Evolutionary conservation across 2,888 invertebrate genomes (phyloP).

Genomic region (Ariolimax columbianus): DNA sequence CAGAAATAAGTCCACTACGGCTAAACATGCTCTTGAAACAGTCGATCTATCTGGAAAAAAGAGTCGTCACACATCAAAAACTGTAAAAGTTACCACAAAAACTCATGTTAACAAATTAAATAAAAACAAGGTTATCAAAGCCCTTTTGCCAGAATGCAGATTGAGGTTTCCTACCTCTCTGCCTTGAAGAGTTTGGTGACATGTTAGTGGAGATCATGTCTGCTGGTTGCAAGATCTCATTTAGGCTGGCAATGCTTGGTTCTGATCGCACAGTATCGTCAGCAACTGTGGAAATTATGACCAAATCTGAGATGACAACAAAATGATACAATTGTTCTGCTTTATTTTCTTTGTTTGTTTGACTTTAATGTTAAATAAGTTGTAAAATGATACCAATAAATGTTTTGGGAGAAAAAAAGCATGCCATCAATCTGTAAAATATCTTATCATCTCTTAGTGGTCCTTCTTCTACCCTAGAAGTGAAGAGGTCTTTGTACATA

Average conservation of each 20-base stretch:
- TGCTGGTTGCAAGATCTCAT: slow-evolving; percentile 55
- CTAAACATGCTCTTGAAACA: background rate
- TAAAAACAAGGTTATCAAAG: slow-evolving; percentile 62
- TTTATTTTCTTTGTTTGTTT: no score
- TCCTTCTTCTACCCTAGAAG: no score
- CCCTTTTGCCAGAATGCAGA: slow-evolving; percentile 65
- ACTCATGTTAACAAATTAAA: slow-evolving; percentile 47
- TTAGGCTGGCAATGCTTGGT: slow-evolving; percentile 58
- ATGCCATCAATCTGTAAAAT: no score
- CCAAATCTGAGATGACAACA: background rate
- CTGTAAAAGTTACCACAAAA: background rate
- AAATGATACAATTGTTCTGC: background rate
- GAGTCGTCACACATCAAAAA: no score
- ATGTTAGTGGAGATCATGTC: slow-evolving; percentile 56
- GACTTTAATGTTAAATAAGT: no score
- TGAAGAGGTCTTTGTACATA: no score
- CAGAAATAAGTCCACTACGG: background rate
- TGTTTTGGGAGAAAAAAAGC: no score
- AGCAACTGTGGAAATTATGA: slow-evolving; percentile 41
- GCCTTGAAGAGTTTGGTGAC: slow-evolving; percentile 67
- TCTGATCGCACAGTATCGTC: slow-evolving; percentile 52
- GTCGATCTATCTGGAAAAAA: background rate
- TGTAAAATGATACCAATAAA: no score
- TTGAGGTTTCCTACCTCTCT: slow-evolving; percentile 71
- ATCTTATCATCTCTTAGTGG: no score